Conservation (phyloP, 2,797 vertebrate species). For the Mus spretus region DNA sequence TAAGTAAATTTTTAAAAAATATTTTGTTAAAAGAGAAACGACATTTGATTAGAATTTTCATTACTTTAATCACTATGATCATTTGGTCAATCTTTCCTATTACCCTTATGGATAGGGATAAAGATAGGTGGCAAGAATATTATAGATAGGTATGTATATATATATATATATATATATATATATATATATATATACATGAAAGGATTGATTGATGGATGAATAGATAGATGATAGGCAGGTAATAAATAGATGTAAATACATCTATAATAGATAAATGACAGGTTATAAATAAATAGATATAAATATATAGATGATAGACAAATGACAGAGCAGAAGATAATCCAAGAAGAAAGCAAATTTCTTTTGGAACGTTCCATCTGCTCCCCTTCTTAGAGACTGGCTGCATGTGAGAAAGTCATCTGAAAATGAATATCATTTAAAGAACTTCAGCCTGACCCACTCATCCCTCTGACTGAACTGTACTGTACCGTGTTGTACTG, state of each 20-base stretch:
- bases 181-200: too few species aligned
- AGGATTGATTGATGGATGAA: too few species aligned
- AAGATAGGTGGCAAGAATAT: neutral
- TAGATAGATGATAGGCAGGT: neutral
- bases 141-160: neutral
- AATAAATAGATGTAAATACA: neutral
- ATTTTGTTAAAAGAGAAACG: neutral
- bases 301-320: neutral
- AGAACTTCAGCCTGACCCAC: neutral
- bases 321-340: neutral
- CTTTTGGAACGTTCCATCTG: neutral
- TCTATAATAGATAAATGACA: neutral
- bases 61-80: neutral
- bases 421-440: neutral
- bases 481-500: neutral
- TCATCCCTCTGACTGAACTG: neutral
- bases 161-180: too few species aligned
- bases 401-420: neutral
- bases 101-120: neutral
- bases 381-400: neutral
- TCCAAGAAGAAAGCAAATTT: neutral
- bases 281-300: neutral
- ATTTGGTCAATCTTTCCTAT: neutral
- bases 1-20: neutral
- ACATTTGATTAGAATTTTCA: neutral